Conservation (phyloP, 2,113 vertebrate species). For the Procavia capensis region DNA sequence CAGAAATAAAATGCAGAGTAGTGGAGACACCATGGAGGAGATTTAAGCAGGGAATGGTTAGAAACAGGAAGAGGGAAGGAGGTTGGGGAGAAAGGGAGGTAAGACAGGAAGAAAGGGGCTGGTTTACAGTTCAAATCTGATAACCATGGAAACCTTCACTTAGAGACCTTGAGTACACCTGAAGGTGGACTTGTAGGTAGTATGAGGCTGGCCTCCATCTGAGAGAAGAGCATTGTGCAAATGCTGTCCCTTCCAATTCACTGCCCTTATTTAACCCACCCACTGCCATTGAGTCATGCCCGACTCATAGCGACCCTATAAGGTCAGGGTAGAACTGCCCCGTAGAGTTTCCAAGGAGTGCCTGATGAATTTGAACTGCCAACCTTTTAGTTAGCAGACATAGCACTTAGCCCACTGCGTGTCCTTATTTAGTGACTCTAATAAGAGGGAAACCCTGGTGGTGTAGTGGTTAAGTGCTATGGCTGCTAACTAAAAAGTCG, state of each 20-base stretch:
- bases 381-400: too few relatives aligned
- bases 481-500: too few relatives aligned
- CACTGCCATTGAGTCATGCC: too few relatives aligned
- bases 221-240: background rate
- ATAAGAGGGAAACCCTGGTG: too few relatives aligned
- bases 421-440: background rate
- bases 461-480: too few relatives aligned
- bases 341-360: too few relatives aligned
- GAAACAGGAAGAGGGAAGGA: background rate
- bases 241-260: background rate
- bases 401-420: too few relatives aligned
- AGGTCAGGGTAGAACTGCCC: too few relatives aligned
- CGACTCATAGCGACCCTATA: too few relatives aligned
- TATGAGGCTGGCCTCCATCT: background rate
- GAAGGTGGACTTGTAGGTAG: background rate
- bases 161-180: background rate
- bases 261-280: too few relatives aligned
- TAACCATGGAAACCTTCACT: background rate
- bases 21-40: background rate
- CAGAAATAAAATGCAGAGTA: background rate
- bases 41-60: background rate
- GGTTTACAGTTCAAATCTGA: background rate
- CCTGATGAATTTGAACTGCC: too few relatives aligned
- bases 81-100: background rate
- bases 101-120: background rate